Evolutionary conservation across 2,888 invertebrate genomes (phyloP).

Genomic region (Chromoteleia sp.): DNA sequence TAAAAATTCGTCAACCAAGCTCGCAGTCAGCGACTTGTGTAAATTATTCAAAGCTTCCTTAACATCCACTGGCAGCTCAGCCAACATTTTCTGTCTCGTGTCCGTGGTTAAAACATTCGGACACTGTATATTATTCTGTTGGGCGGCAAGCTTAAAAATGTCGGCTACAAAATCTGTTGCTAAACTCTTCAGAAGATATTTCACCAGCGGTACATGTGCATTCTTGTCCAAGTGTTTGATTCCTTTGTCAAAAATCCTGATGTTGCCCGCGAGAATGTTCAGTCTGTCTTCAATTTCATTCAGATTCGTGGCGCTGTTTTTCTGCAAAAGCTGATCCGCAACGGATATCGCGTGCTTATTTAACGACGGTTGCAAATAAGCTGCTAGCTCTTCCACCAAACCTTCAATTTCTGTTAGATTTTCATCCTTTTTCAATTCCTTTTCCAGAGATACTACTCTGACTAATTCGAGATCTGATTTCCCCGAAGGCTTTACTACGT

Average conservation of each 20-base stretch:
- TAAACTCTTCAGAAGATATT: constrained; percentile 93
- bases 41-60: constrained; percentile 88
- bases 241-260: constrained; percentile 93
- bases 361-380: constrained; percentile 89
- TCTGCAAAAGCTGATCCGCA: constrained; percentile 91
- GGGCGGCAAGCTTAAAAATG: constrained; percentile 91
- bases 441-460: constrained; percentile 88
- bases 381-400: constrained; percentile 89
- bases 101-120: constrained; percentile 88
- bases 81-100: constrained; percentile 87
- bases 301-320: constrained; percentile 85
- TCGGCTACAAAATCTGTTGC: constrained; percentile 93
- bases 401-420: constrained; percentile 89
- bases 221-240: constrained; percentile 88
- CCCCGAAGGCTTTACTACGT: constrained; percentile 74
- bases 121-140: constrained; percentile 86
- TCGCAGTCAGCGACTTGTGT: constrained; percentile 89
- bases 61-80: constrained; percentile 89
- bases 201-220: constrained; percentile 89
- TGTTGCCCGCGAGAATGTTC: constrained; percentile 90
- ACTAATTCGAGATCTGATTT: constrained; percentile 89
- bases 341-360: constrained; percentile 89
- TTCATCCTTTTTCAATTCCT: constrained; percentile 86
- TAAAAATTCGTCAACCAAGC: constrained; percentile 92
- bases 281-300: constrained; percentile 90